A percentile compares a stretch with the other conserved stretches of the same genome.
phyloP scores from a whole-genome alignment of 2,113 vertebrate genomes.

The Verasper variegatus region DNA sequence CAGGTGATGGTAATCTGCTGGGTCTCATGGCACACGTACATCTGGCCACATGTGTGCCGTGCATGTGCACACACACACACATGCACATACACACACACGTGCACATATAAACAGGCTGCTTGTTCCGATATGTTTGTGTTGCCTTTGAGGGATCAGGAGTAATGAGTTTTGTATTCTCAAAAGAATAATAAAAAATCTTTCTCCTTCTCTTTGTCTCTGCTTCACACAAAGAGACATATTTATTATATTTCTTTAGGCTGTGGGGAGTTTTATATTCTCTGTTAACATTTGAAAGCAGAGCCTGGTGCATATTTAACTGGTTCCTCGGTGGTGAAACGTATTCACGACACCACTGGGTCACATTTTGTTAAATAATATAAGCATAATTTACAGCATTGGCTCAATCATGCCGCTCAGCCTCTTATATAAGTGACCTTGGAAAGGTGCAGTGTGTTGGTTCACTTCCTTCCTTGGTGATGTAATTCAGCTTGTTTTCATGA shows the following conservation, averaged over 20 bases:
- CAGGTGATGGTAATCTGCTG: slow-evolving; percentile 56
- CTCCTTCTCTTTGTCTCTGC: slow-evolving; percentile 8
- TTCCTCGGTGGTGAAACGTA: not conserved
- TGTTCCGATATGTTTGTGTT: slow-evolving; percentile 41
- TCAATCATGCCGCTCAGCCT: not conserved
- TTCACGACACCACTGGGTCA: not conserved
- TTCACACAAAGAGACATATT: slow-evolving; percentile 2
- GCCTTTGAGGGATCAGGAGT: slow-evolving; percentile 44
- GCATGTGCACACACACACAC: slow-evolving; percentile 2
- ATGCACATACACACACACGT: not conserved
- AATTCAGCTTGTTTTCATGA: not conserved
- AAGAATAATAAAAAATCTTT: slow-evolving; percentile 31
- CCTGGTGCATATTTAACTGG: not conserved
- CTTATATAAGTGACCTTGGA: slow-evolving; percentile 13
- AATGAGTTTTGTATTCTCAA: slow-evolving; percentile 55
- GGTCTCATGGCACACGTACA: slow-evolving; percentile 32
- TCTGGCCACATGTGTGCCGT: not conserved
- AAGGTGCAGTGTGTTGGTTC: slow-evolving; percentile 1
- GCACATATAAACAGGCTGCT: slow-evolving; percentile 6
- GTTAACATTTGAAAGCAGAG: not conserved
- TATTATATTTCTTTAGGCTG: not conserved
- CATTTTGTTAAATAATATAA: slow-evolving; percentile 11
- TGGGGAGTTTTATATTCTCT: slow-evolving; percentile 3
- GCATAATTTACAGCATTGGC: not conserved
- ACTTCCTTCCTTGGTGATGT: not conserved